phyloP scores from a whole-genome alignment of 2,113 vertebrate species.

The Rattus rattus region DNA sequence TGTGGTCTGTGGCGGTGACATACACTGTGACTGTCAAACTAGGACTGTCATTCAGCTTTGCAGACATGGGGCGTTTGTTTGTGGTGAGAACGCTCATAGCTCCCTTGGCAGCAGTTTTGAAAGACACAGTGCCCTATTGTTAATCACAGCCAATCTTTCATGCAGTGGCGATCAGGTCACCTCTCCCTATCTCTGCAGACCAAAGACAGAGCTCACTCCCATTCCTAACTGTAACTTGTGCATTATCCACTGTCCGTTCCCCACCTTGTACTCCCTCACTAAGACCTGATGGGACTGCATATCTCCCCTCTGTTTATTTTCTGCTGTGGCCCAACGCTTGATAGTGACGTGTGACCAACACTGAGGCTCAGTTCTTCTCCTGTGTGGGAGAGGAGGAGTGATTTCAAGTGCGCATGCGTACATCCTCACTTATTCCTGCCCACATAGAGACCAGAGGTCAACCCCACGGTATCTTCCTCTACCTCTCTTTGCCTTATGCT shows the following conservation, averaged over 20 bases:
- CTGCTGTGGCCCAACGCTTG: neutral
- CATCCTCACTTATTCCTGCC: neutral
- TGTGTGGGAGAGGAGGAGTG: no score
- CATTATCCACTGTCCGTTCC: neutral
- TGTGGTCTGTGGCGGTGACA: no score
- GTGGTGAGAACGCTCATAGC: neutral
- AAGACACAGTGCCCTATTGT: neutral
- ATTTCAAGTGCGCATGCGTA: no score
- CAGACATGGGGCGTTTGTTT: fast-evolving
- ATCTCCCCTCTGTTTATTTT: neutral
- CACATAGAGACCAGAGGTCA: neutral
- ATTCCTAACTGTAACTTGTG: no score
- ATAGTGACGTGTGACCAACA: neutral
- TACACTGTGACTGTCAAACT: neutral
- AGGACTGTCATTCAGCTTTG: neutral
- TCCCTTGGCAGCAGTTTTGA: neutral
- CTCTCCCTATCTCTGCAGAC: no score
- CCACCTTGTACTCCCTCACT: no score
- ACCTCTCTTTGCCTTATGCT: no score
- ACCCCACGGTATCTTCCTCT: neutral
- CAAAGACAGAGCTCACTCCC: neutral
- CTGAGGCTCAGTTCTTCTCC: neutral
- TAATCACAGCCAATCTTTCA: neutral
- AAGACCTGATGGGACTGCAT: neutral
- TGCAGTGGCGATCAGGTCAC: neutral